A percentile compares a stretch with the other conserved stretches of the same genome.
phyloP scores from a whole-genome alignment of 2,113 vertebrate species.

The Damaliscus lunatus region DNA sequence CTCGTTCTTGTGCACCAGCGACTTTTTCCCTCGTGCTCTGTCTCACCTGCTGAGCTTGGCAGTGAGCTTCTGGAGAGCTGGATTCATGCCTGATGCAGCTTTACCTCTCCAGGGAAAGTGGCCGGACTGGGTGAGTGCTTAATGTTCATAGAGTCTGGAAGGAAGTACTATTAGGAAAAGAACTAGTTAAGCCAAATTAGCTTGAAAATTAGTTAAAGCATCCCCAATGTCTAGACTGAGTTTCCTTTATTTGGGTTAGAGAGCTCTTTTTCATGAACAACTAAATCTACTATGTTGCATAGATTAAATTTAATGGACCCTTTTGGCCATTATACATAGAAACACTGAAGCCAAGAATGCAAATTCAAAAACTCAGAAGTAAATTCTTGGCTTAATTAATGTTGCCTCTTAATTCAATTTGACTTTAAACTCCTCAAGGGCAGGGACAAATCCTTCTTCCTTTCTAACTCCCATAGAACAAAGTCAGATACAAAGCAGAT shows the following conservation, averaged over 20 bases:
- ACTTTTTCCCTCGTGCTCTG: too few species aligned
- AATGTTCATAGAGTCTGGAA: background rate
- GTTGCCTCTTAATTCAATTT: slow-evolving; percentile 9
- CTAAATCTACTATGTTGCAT: background rate
- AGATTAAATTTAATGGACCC: slow-evolving; percentile 14
- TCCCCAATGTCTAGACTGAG: background rate
- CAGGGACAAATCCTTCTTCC: slow-evolving; percentile 16
- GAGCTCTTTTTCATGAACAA: background rate
- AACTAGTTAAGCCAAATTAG: slow-evolving; percentile 2
- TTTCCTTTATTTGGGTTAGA: slow-evolving; percentile 5
- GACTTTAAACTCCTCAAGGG: slow-evolving; percentile 52
- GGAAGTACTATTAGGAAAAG: background rate
- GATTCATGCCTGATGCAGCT: too few species aligned
- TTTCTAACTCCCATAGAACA: background rate
- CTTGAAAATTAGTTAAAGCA: slow-evolving; percentile 3
- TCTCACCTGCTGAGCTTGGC: background rate
- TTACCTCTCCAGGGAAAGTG: background rate
- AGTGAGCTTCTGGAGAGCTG: background rate
- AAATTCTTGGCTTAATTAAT: slow-evolving; percentile 28
- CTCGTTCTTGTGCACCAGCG: background rate
- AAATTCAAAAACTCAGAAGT: background rate
- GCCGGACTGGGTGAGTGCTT: background rate
- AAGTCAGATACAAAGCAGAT: slow-evolving; percentile 11
- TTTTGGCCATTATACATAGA: background rate
- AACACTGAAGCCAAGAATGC: slow-evolving; percentile 15